Evolutionary conservation across 2,113 vertebrate species (phyloP), one percentile per base, ranked within the genome.

Genomic region (Brienomyrus brachyistius): DNA sequence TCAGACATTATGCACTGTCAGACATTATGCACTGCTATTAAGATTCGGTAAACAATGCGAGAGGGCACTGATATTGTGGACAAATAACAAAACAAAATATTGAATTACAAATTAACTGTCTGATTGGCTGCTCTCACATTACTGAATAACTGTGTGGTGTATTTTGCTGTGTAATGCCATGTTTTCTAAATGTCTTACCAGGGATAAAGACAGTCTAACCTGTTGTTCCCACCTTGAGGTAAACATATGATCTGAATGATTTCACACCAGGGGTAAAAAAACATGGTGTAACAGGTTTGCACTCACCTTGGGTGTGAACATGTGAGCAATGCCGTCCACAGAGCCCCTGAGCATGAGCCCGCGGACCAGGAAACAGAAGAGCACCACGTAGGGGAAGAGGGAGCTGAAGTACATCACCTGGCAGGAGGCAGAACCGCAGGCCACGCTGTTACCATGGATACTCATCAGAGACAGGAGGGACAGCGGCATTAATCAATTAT

Each of bases 371-470:
- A 99, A 99, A 92, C 98, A 99, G 93, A 98, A 96, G n/a, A 99
- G 97, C 91, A 99, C 98, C 94, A 98, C 93, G 0, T 99, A 99
- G 0, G 98, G 98, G 94, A 99, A 99, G 89, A 99, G 97, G 0
- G 98, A 99, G 94, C 98, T 99, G 97, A 99, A 99, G 94, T 99
- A 99, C 98, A 99, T 99, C 95, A 99, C 98, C 98, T 99, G 84
- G 35, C 27, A 19, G 7, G 47, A 9, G 27, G 35, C 40, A 31
- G 56, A 90, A 40, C 43, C 19, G 17, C 54, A n/a, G 19, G 35
- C 31, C 9, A 88, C n/a, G 51, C 40, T 77, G 92, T 94, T 93
- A 59, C 93, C 93, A 94, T 93, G 92, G 94, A 92, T 23, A 92
- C 90, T 5, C 21, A 21, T 48, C 80, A 10, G 43, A 43, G 80